A percentile compares a stretch with the other conserved stretches of the same genome.
Evolutionary conservation across 2,888 invertebrate genomes (phyloP).

Genomic region (Dicycla oo): DNA sequence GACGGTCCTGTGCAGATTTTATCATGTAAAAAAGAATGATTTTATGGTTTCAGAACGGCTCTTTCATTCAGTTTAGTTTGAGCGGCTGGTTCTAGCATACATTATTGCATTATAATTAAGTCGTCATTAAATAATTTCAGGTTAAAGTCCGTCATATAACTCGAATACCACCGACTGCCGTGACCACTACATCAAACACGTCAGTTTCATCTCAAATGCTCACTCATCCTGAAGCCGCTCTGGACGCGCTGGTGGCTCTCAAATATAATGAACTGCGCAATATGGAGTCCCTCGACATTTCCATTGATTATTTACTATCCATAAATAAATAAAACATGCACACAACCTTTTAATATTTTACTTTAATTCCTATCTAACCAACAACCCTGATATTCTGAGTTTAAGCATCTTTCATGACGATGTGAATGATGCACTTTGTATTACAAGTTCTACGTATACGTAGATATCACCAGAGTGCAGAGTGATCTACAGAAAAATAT

Average conservation of each 20-base stretch:
- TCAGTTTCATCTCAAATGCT: slow-evolving; percentile 65
- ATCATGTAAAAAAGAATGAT: neutral
- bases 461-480: neutral
- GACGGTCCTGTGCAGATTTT: neutral
- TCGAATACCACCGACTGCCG: slow-evolving; percentile 74
- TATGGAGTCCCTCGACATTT: slow-evolving; percentile 77
- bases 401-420: neutral
- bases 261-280: slow-evolving; percentile 83
- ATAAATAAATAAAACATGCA: slow-evolving; percentile 56
- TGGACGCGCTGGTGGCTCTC: slow-evolving; percentile 77
- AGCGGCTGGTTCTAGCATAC: neutral
- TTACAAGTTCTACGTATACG: neutral
- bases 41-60: neutral
- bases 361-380: neutral
- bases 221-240: slow-evolving; percentile 78
- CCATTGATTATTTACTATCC: slow-evolving; percentile 76
- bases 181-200: slow-evolving; percentile 52
- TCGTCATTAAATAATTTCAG: slow-evolving; percentile 67
- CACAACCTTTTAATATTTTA: neutral
- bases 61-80: neutral
- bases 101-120: neutral
- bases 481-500: neutral
- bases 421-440: neutral
- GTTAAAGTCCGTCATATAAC: slow-evolving; percentile 79
- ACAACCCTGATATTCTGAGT: neutral